Percentiles rank a stretch among this genome's conserved stretches.
These are phyloP conservation scores for Drosophila nannoptera DNA, from an alignment of 1,140 invertebrate genomes.

Conservation along the genomic window DNA sequence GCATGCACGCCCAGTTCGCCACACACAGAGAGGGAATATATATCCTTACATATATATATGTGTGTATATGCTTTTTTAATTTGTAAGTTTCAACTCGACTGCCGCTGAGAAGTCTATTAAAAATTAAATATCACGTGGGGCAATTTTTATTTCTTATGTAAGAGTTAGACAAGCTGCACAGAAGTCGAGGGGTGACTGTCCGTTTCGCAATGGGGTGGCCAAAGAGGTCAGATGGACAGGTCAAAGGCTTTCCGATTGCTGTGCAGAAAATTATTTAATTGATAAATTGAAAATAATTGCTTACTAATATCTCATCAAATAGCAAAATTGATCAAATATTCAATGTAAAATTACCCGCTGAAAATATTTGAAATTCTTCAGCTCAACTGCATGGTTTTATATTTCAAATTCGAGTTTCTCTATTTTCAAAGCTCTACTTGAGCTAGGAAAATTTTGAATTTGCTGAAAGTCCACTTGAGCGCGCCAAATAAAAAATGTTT, in stretches of 20 bases:
- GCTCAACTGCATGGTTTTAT: too few species aligned
- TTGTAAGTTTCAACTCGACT: constrained; percentile 20
- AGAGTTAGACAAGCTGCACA: neutral
- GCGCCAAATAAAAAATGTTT: neutral
- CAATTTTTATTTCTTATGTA: constrained; percentile 23
- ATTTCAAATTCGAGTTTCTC: too few species aligned
- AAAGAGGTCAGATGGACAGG: neutral
- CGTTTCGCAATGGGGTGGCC: neutral
- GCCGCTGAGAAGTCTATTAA: constrained; percentile 37
- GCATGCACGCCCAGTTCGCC: constrained; percentile 36
- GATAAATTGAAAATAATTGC: neutral
- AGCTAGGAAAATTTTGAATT: neutral
- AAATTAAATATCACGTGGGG: constrained; percentile 56
- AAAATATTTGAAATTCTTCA: too few species aligned
- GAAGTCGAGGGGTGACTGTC: constrained; percentile 8
- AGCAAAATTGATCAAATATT: too few species aligned
- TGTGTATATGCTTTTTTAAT: constrained; percentile 14
- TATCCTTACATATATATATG: neutral
- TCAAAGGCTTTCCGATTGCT: constrained; percentile 1
- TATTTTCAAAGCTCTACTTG: too few species aligned
- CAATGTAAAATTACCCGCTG: neutral
- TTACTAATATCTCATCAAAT: neutral
- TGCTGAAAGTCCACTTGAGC: neutral
- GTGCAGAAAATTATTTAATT: constrained; percentile 4
- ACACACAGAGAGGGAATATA: too few species aligned